A percentile compares a stretch with the other conserved stretches of the same genome.
Evolutionary conservation across 1,140 invertebrate species (phyloP).

Genomic region (roundworm (Caenorhabditis elegans)): DNA sequence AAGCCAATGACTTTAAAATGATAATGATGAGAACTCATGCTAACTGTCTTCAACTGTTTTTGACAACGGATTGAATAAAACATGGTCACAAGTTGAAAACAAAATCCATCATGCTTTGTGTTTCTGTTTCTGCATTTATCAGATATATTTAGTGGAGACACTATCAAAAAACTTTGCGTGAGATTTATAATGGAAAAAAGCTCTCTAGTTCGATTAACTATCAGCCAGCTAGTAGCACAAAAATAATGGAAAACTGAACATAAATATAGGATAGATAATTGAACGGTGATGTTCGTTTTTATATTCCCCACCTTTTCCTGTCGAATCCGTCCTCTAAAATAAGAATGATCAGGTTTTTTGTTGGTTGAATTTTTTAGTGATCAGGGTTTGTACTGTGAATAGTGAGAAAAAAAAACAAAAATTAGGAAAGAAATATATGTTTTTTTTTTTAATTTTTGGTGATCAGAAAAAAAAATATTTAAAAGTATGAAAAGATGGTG

Average conservation of each 20-base stretch:
- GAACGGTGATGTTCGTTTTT: neutral
- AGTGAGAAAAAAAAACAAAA: neutral
- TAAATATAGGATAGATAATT: constrained; percentile 31
- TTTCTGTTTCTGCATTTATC: neutral
- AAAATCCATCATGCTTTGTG: constrained; percentile 13
- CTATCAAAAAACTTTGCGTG: constrained; percentile 14
- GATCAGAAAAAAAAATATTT: neutral
- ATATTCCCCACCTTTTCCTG: constrained; percentile 18
- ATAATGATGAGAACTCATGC: constrained; percentile 14
- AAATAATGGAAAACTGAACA: constrained; percentile 20
- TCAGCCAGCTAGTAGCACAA: constrained; percentile 23
- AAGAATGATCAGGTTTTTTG: neutral
- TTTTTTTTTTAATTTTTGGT: too few species aligned
- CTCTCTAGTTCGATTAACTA: neutral
- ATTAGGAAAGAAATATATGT: too few species aligned
- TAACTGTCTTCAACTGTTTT: neutral
- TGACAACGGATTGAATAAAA: constrained; percentile 11
- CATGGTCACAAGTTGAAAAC: neutral
- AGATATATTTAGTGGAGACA: neutral
- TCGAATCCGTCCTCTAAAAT: constrained; percentile 29
- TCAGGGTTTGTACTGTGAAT: too few species aligned
- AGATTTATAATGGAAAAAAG: neutral
- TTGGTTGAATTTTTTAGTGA: too few species aligned
- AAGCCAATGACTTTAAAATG: neutral
- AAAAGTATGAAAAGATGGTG: neutral